phyloP scores from a whole-genome alignment of 2,113 vertebrate species.

The Petrocephalus microphthalmus region DNA sequence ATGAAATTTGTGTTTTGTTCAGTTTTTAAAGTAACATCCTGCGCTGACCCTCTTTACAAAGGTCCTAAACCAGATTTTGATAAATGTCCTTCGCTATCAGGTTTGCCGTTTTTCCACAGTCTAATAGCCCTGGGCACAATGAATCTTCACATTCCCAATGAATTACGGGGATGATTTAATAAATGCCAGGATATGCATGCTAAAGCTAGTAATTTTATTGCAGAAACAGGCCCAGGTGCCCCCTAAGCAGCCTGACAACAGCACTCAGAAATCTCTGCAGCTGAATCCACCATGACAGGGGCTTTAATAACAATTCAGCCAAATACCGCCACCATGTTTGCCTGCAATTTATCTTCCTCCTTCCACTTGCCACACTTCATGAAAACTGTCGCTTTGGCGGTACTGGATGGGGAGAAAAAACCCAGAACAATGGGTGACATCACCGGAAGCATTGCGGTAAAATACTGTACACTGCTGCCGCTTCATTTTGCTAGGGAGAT shows the following conservation, averaged over 20 bases:
- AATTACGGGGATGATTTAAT: conserved; percentile 16
- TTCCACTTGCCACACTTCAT: conserved; percentile 24
- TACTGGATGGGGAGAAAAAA: background rate
- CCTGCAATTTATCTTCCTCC: conserved; percentile 25
- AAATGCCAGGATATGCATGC: conserved; percentile 17
- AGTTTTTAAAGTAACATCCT: background rate
- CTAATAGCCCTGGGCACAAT: conserved; percentile 7
- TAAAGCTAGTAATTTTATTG: conserved; percentile 15
- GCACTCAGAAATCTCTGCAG: conserved; percentile 13
- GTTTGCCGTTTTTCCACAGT: background rate
- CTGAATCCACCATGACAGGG: conserved; percentile 20
- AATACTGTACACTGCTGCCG: background rate
- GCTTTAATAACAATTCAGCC: conserved; percentile 19
- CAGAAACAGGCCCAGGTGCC: conserved; percentile 2
- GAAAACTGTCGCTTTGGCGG: conserved; percentile 11
- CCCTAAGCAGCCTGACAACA: conserved; percentile 15
- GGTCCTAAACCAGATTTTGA: conserved; percentile 16
- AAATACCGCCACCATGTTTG: background rate
- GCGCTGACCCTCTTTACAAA: background rate
- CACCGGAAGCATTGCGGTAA: background rate
- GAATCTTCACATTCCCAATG: conserved; percentile 13
- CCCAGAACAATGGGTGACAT: background rate
- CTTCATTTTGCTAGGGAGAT: background rate
- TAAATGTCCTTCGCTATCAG: conserved; percentile 9
- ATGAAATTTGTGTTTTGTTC: background rate